These are phyloP conservation scores for Drosophila neutralis DNA, from an alignment of 2,888 invertebrate species.

Conservation along the genomic window DNA sequence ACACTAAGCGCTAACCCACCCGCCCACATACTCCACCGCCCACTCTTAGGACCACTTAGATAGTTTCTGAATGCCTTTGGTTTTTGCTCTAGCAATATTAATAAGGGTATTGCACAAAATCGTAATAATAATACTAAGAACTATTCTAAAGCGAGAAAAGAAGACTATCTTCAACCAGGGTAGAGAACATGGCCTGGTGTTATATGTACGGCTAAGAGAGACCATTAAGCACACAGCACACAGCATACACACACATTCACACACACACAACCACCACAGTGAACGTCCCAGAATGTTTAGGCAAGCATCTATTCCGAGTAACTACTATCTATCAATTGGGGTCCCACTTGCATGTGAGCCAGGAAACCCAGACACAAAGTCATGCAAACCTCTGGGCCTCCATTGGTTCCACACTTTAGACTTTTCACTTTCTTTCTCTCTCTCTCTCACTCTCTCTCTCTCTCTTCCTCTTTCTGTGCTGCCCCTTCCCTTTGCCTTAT, in stretches of 20 bases:
- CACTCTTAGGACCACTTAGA: background rate
- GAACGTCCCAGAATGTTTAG: slow-evolving; percentile 10
- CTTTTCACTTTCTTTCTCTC: slow-evolving; percentile 4
- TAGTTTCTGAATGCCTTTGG: slow-evolving; percentile 6
- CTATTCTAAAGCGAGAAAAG: background rate
- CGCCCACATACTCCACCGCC: background rate
- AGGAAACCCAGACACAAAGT: slow-evolving; percentile 4
- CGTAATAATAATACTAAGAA: background rate
- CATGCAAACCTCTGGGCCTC: slow-evolving; percentile 1
- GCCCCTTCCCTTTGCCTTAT: background rate
- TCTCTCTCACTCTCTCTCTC: background rate
- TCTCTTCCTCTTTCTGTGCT: background rate
- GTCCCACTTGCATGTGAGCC: slow-evolving; percentile 18
- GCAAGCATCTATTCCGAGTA: slow-evolving; percentile 23
- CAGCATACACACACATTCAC: background rate
- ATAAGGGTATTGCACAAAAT: background rate
- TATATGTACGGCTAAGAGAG: background rate
- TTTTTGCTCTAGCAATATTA: background rate
- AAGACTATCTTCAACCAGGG: background rate
- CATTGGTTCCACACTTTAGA: slow-evolving; percentile 7
- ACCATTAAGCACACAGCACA: slow-evolving; percentile 5
- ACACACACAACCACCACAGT: slow-evolving; percentile 1
- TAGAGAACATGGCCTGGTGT: background rate
- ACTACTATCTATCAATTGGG: slow-evolving; percentile 29
- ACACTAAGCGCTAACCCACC: background rate